These are phyloP conservation scores for Drosophila merina DNA, from an alignment of 2,888 invertebrate species.

Conservation along the genomic window DNA sequence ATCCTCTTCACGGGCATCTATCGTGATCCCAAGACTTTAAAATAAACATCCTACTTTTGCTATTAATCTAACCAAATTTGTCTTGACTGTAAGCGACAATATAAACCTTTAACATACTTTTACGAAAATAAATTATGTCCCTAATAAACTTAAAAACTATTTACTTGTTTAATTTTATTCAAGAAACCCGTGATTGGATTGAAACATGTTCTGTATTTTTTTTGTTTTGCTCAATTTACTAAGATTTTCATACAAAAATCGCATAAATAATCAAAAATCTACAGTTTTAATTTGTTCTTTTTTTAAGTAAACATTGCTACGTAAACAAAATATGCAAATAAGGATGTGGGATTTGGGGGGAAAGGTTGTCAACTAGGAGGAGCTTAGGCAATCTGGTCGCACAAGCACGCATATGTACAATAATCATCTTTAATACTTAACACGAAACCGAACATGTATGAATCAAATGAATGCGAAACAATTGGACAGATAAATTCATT, in stretches of 20 bases:
- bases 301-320: conserved; percentile 72
- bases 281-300: conserved; percentile 44
- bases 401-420: conserved; percentile 61
- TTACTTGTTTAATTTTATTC: too few species aligned
- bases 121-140: conserved; percentile 64
- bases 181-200: too few species aligned
- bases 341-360: neutral
- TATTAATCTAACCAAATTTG: conserved; percentile 47
- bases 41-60: conserved; percentile 32
- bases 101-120: conserved; percentile 28
- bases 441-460: conserved; percentile 55
- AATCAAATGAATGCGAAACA: conserved; percentile 33
- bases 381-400: conserved; percentile 56
- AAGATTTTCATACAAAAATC: conserved; percentile 48
- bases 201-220: too few species aligned
- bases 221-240: conserved; percentile 50
- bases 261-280: conserved; percentile 53
- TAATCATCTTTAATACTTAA: conserved; percentile 67
- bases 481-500: conserved; percentile 18
- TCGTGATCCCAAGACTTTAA: conserved; percentile 81
- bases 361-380: conserved; percentile 50
- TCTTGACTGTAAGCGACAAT: conserved; percentile 42
- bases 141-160: conserved; percentile 16
- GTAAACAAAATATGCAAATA: conserved; percentile 57
- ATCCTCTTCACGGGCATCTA: conserved; percentile 84